Percentiles rank a stretch among this genome's conserved stretches.
Evolutionary conservation across 2,888 invertebrate species (phyloP).

Genomic region (Eupeodes latifasciatus): DNA sequence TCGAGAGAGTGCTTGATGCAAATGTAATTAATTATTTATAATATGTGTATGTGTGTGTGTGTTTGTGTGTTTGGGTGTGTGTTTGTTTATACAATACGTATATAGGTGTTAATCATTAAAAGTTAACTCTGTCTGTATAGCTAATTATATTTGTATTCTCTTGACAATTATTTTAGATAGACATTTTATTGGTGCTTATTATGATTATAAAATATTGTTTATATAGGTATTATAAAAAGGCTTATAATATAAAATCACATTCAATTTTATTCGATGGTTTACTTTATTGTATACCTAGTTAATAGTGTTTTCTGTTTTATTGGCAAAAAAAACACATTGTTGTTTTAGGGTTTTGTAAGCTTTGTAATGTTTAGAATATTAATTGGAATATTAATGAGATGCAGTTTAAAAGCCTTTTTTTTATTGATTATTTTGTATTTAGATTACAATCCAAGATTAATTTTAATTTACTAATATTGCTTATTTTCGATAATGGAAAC

Average conservation of each 20-base stretch:
- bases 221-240: neutral
- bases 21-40: neutral
- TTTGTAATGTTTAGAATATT: no score
- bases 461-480: no score
- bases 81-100: neutral
- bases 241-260: neutral
- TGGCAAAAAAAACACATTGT: no score
- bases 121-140: neutral
- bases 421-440: no score
- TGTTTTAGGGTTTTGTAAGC: no score
- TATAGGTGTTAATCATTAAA: neutral
- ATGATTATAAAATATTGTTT: neutral
- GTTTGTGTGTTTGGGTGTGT: neutral
- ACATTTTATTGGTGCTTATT: neutral
- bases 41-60: neutral
- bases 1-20: constrained; percentile 9
- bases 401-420: no score
- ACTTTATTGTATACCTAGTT: no score
- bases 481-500: no score
- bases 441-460: no score
- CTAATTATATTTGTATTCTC: constrained; percentile 11
- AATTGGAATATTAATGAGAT: no score
- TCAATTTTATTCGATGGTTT: neutral
- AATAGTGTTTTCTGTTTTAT: no score
- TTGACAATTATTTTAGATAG: constrained; percentile 30